Percentiles rank a stretch among this genome's conserved stretches.
Conservation (phyloP, 92 coral and sea anemone genomes). For the Paramuricea clavata region DNA sequence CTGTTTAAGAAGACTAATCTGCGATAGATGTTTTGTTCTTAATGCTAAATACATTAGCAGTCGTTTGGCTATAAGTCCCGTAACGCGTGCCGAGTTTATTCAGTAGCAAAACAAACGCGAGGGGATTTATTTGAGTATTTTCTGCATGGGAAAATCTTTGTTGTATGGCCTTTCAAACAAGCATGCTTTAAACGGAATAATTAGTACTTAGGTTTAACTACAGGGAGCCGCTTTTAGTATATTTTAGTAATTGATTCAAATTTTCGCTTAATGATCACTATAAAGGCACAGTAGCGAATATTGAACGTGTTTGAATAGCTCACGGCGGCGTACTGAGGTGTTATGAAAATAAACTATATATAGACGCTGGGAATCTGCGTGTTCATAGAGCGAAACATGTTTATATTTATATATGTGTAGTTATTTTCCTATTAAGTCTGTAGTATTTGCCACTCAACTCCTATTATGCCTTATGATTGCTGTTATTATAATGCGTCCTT, state of each 20-base stretch:
- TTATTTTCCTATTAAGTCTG: neutral
- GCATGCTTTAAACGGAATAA: neutral
- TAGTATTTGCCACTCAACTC: constrained; percentile 10
- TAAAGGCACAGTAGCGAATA: constrained; percentile 8
- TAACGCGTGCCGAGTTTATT: neutral
- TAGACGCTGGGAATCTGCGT: neutral
- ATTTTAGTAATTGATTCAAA: constrained; percentile 38
- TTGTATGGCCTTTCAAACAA: neutral
- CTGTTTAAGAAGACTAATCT: constrained; percentile 22
- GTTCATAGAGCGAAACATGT: constrained; percentile 2
- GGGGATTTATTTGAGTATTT: neutral
- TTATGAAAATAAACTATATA: neutral
- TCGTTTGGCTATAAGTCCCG: neutral
- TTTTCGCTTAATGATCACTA: constrained; percentile 33
- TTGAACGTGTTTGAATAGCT: constrained; percentile 2
- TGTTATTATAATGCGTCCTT: constrained; percentile 28
- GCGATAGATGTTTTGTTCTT: neutral
- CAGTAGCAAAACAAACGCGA: neutral
- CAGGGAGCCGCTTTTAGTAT: constrained; percentile 17
- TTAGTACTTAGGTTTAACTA: neutral
- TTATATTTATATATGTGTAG: neutral
- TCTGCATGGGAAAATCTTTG: neutral
- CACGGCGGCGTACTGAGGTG: neutral
- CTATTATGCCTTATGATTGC: constrained; percentile 23
- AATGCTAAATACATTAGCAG: constrained; percentile 8